phyloP scores from a whole-genome alignment of 2,797 vertebrate species.

The Poecilia wingei region DNA sequence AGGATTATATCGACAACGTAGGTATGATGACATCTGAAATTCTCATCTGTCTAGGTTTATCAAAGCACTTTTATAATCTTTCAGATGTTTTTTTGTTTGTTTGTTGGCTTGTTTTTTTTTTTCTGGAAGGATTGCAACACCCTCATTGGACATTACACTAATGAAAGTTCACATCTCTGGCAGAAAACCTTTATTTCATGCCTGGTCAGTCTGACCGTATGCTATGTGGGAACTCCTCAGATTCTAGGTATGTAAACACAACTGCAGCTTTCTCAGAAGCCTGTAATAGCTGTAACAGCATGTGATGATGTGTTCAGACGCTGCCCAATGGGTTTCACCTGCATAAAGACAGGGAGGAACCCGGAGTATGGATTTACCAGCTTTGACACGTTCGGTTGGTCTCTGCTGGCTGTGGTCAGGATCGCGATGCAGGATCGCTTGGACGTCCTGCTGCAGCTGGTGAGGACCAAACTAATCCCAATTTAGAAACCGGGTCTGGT shows the following conservation, averaged over 20 bases:
- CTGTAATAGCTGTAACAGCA: background rate
- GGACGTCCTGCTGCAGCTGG: slow-evolving; percentile 90
- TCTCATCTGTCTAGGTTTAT: background rate
- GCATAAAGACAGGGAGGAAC: slow-evolving; percentile 83
- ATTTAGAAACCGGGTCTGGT: background rate
- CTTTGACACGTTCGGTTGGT: slow-evolving; percentile 91
- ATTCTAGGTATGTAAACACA: slow-evolving; percentile 80
- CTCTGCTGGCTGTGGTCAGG: slow-evolving; percentile 88
- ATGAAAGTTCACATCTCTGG: background rate
- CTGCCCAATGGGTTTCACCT: slow-evolving; percentile 86
- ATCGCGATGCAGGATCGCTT: slow-evolving; percentile 90
- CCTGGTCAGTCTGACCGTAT: slow-evolving; percentile 77
- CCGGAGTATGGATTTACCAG: slow-evolving; percentile 92
- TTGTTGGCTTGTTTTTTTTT: background rate
- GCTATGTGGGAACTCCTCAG: slow-evolving; percentile 89
- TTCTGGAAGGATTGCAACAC: background rate
- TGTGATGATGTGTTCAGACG: slow-evolving; percentile 67
- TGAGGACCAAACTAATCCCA: slow-evolving; percentile 46
- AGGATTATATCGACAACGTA: background rate
- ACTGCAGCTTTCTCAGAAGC: background rate
- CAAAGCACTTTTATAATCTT: background rate
- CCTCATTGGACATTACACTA: background rate
- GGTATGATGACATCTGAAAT: background rate
- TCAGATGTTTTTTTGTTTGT: background rate
- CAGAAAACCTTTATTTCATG: slow-evolving; percentile 83